These are phyloP conservation scores for Brachymystax lenok DNA, from an alignment of 2,797 vertebrate species.

Conservation along the genomic window DNA sequence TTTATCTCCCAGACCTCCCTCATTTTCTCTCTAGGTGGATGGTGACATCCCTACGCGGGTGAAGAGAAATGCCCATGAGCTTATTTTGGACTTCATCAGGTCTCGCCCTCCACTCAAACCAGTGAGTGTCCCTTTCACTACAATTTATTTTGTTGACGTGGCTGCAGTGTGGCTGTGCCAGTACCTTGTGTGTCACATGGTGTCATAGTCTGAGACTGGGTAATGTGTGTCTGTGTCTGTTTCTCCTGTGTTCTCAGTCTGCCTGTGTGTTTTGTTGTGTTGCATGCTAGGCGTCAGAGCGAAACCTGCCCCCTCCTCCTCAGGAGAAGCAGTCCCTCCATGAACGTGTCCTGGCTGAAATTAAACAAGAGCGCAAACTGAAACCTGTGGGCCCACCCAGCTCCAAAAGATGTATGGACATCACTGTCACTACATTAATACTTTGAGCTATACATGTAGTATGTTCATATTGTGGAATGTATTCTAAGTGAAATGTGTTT, in stretches of 20 bases:
- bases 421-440: constrained; percentile 2
- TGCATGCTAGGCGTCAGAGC: constrained; percentile 80
- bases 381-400: constrained; percentile 74
- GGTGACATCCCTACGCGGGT: constrained; percentile 88
- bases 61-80: constrained; percentile 90
- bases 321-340: constrained; percentile 85
- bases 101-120: constrained; percentile 94
- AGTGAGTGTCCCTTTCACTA: constrained; percentile 65
- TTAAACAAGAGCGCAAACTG: constrained; percentile 90
- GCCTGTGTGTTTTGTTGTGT: not conserved
- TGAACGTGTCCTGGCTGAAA: constrained; percentile 89
- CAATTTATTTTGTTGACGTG: not conserved
- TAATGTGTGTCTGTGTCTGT: not conserved
- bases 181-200: not conserved
- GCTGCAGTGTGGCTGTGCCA: not conserved
- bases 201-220: not conserved
- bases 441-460: not conserved
- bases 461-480: not conserved
- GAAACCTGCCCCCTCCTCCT: constrained; percentile 85
- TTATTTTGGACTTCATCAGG: constrained; percentile 95
- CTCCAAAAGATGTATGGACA: constrained; percentile 66
- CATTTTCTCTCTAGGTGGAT: constrained; percentile 76
- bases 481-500: no score
- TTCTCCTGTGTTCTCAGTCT: constrained; percentile 1
- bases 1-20: not conserved